Conservation (phyloP, 2,888 invertebrate genomes). For the Agriopis leucophaearia region DNA sequence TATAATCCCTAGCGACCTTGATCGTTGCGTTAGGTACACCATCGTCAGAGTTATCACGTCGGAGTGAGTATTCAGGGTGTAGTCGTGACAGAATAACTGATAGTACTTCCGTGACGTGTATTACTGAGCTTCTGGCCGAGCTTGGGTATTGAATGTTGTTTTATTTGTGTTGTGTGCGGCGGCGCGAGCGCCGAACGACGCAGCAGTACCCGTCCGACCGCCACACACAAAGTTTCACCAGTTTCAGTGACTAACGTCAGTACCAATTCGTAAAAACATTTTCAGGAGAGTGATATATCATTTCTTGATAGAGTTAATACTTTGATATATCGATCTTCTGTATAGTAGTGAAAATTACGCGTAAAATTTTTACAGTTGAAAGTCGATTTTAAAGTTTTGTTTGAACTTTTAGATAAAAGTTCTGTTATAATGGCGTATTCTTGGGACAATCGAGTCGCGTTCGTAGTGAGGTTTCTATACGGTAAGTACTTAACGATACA, state of each 20-base stretch:
- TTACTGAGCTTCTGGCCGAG: conserved; percentile 11
- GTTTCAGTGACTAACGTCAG: conserved; percentile 15
- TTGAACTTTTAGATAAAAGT: conserved; percentile 36
- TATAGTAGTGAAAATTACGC: background rate
- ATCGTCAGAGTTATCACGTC: conserved; percentile 28
- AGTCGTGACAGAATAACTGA: conserved; percentile 28
- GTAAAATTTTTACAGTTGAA: background rate
- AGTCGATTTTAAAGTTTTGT: conserved; percentile 16
- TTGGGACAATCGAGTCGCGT: conserved; percentile 94
- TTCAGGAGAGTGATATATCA: conserved; percentile 3
- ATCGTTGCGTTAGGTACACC: conserved; percentile 23
- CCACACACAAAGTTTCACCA: conserved; percentile 19
- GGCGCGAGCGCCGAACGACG: conserved; percentile 61
- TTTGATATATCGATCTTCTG: background rate
- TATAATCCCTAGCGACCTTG: conserved; percentile 34
- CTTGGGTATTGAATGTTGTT: conserved; percentile 40
- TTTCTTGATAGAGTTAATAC: background rate
- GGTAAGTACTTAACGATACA: conserved; percentile 85
- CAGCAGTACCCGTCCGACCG: conserved; percentile 39
- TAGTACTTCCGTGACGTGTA: conserved; percentile 46
- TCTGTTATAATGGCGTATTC: conserved; percentile 89
- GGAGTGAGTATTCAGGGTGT: conserved; percentile 13
- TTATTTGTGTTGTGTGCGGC: conserved; percentile 57
- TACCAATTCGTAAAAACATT: conserved; percentile 12
- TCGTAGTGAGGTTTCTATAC: conserved; percentile 93